Percentiles rank a stretch among this genome's conserved stretches.
phyloP scores from a whole-genome alignment of 92 coral and sea anemone species.

The Porites lobata region DNA sequence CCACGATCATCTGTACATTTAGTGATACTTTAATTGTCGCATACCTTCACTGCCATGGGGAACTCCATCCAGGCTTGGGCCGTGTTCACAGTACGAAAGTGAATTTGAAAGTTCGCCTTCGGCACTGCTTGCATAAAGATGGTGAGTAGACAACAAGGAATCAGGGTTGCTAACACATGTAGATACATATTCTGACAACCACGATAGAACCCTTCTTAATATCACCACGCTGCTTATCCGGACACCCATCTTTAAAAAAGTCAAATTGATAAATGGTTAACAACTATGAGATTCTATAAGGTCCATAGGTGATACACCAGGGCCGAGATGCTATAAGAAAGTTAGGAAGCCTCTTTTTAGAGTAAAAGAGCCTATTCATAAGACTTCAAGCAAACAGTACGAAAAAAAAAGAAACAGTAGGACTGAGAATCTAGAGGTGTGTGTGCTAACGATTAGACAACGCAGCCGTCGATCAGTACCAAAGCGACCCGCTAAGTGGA shows the following conservation, averaged over 20 bases:
- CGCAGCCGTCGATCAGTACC: too few species aligned
- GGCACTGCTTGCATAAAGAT: conserved; percentile 37
- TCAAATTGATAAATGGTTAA: background rate
- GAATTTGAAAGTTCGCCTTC: conserved; percentile 14
- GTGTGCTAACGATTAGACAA: too few species aligned
- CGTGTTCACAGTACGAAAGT: conserved; percentile 80
- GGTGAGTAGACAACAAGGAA: conserved; percentile 40
- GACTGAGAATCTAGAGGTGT: too few species aligned
- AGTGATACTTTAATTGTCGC: too few species aligned
- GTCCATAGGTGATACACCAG: background rate
- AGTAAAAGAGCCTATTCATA: too few species aligned
- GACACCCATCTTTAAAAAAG: conserved; percentile 83
- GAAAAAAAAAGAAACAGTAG: too few species aligned
- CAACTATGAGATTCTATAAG: background rate
- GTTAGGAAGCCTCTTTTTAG: too few species aligned
- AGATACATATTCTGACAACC: conserved; percentile 74
- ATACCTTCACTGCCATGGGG: conserved; percentile 30
- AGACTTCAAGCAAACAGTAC: too few species aligned
- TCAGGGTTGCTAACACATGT: conserved; percentile 60
- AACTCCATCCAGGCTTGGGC: conserved; percentile 83
- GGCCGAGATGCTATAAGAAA: background rate
- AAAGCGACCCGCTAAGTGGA: too few species aligned
- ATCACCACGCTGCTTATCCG: conserved; percentile 79
- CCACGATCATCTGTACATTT: too few species aligned
- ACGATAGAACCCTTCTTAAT: conserved; percentile 64